phyloP scores from a whole-genome alignment of 2,113 vertebrate species.

The Nibea coibor region DNA sequence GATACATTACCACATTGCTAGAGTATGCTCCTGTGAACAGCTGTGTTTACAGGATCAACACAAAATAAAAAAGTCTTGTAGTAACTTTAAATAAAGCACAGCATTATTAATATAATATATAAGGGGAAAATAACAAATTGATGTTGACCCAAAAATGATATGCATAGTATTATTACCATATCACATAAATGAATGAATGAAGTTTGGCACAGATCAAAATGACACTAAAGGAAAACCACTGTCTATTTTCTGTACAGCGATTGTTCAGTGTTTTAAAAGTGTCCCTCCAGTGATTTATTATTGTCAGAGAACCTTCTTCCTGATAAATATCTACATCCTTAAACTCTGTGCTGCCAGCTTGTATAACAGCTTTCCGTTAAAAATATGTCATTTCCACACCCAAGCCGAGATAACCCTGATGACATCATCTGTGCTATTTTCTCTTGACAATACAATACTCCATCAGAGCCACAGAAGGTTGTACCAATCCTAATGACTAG shows the following conservation, averaged over 20 bases:
- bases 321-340: neutral
- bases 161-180: neutral
- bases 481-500: neutral
- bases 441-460: neutral
- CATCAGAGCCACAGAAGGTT: neutral
- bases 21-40: no score
- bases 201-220: neutral
- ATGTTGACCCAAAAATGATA: neutral
- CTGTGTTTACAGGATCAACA: no score
- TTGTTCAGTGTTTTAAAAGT: neutral
- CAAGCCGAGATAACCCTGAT: neutral
- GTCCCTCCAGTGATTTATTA: no score
- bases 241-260: neutral
- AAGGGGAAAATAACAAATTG: neutral
- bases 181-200: neutral
- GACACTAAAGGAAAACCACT: neutral
- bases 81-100: no score
- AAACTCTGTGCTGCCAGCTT: neutral
- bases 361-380: neutral
- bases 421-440: neutral
- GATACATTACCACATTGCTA: no score
- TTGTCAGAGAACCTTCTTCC: neutral
- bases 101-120: no score
- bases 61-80: no score
- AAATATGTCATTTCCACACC: neutral